Base-by-base conservation (phyloP, 2,113 vertebrate species). In the Xenotilapia longispinis region DNA sequence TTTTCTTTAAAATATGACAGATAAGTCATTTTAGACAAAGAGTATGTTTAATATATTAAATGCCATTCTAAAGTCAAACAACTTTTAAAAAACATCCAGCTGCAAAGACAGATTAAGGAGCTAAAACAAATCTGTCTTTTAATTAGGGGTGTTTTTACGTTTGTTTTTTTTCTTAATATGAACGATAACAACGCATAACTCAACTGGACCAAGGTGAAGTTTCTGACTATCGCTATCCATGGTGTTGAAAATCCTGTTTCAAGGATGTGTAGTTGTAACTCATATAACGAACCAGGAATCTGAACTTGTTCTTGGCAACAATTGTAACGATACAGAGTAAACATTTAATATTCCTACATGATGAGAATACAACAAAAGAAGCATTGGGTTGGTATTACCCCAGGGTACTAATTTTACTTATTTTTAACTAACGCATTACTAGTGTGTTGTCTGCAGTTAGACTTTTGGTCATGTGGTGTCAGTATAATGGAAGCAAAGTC, bases 91-190 rank as follows among this genome's bases (percentile, higher is more conserved):
- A n/a, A n/a, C 58, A 7, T 12, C 58, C 19, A 68, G 19, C 60
- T 68, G 19, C 10, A 68, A 68, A 68, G 33, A 68, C 1, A 68
- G 17, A 68, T 68, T 14, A 40, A 2, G 11, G 36, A 38, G 1
- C 2, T 5, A 38, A 68, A 68, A 40, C 4, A 19, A 6, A 31
- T 1, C 26, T 0, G 17, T 7, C 0, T 36, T 36, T 63, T 33
- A 19, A 63, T 63, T 63, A 63, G 4, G 9, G 0, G 3, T 63
- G 0, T 11, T 11, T 33, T 63, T 2, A 19, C 0, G 14, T 2
- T 11, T n/a, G 21, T n/a, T 21, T 1, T 38, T n/a, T 33, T 33
- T 33, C 31, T 33, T 33, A 40, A 70, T 42, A 23, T 0, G 12
- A 23, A 70, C n/a, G 3, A 2, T 42, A 42, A 14, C 2, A 70